Percentiles rank a stretch among this genome's conserved stretches.
Conservation (phyloP, 2,888 invertebrate species). For the Philaethria dido region DNA sequence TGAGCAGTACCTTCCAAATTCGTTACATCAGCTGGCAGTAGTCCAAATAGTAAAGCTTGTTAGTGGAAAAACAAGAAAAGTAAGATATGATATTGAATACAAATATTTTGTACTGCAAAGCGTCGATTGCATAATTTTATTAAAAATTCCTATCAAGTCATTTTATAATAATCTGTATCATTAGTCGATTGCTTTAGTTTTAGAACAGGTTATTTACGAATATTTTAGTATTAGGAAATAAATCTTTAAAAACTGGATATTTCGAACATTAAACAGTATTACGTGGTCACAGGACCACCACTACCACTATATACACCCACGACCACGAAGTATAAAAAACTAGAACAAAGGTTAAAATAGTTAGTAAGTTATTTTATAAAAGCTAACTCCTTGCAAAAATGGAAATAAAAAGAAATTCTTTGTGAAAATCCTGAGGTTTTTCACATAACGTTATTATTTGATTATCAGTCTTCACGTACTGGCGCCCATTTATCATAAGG, state of each 20-base stretch:
- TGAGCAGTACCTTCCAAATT: slow-evolving; percentile 39
- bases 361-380: not conserved
- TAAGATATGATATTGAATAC: slow-evolving; percentile 19
- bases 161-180: no score
- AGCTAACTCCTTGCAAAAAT: not conserved
- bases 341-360: no score
- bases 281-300: no score
- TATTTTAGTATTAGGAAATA: no score
- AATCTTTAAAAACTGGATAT: no score
- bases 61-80: slow-evolving; percentile 19
- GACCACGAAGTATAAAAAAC: no score
- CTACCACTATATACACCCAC: no score
- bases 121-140: not conserved
- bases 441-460: slow-evolving; percentile 20
- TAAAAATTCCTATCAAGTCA: no score
- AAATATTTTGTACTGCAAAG: slow-evolving; percentile 12
- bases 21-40: slow-evolving; percentile 43
- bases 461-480: slow-evolving; percentile 27
- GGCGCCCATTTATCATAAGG: slow-evolving; percentile 36
- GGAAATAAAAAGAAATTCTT: not conserved
- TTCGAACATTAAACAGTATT: no score
- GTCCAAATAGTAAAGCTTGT: slow-evolving; percentile 39
- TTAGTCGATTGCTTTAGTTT: no score
- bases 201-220: no score
- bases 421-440: not conserved